Evolutionary conservation across 1,140 invertebrate species (phyloP).

Genomic region (Hyposmocoma kahamanoa): DNA sequence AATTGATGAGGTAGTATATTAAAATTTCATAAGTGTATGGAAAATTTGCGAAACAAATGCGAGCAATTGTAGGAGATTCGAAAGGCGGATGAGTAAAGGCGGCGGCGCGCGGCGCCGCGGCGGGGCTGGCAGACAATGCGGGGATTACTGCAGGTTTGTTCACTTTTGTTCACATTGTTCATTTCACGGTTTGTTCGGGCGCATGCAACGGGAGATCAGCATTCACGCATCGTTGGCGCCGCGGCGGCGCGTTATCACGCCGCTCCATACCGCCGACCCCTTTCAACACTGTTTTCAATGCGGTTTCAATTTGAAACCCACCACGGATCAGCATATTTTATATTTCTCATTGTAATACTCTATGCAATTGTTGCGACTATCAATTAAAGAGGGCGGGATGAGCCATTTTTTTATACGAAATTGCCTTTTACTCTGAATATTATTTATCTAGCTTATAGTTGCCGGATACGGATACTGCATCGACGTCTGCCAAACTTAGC

Average conservation of each 20-base stretch:
- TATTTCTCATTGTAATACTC: slow-evolving; percentile 42
- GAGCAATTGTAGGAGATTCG: no score
- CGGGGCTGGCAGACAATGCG: slow-evolving; percentile 32
- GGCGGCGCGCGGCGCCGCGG: neutral
- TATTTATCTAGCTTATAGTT: slow-evolving; percentile 16
- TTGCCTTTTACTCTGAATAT: slow-evolving; percentile 8
- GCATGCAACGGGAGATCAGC: slow-evolving; percentile 41
- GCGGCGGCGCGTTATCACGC: slow-evolving; percentile 29
- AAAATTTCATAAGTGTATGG: no score
- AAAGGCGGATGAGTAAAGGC: no score
- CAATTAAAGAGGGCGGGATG: slow-evolving; percentile 41
- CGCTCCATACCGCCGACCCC: slow-evolving; percentile 31
- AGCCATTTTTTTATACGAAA: slow-evolving; percentile 15
- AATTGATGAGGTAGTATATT: no score
- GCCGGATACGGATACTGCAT: slow-evolving; percentile 37
- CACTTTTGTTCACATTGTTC: slow-evolving; percentile 41
- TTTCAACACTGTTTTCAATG: slow-evolving; percentile 46
- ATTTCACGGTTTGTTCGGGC: slow-evolving; percentile 23
- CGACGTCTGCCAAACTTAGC: slow-evolving; percentile 36
- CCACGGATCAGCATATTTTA: slow-evolving; percentile 65
- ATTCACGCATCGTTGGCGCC: slow-evolving; percentile 45
- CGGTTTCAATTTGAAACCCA: slow-evolving; percentile 58
- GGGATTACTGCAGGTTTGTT: slow-evolving; percentile 53
- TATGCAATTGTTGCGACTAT: no score
- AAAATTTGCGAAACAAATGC: no score